These are phyloP conservation scores for Neria commutata DNA, from an alignment of 2,888 invertebrate genomes.

Conservation along the genomic window DNA sequence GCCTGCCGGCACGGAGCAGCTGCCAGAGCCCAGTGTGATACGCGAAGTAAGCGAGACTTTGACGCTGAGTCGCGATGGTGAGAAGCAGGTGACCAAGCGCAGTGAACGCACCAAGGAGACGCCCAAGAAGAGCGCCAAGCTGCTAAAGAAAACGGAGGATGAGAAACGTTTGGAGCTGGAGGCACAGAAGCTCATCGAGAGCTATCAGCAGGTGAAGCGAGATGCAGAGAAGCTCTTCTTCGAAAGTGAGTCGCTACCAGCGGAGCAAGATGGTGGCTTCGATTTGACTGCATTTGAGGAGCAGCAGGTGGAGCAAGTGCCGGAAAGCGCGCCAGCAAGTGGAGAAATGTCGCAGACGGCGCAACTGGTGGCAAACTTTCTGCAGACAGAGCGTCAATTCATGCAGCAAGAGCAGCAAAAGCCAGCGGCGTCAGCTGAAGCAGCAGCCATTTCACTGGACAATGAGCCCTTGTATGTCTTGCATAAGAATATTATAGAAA, in stretches of 20 bases:
- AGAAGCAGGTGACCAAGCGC: slow-evolving; percentile 49
- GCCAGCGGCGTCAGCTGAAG: background rate
- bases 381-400: slow-evolving; percentile 9
- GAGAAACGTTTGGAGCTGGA: slow-evolving; percentile 51
- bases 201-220: slow-evolving; percentile 55
- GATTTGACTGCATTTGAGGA: slow-evolving; percentile 46
- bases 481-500: slow-evolving; percentile 49
- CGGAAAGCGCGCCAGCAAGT: background rate
- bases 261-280: slow-evolving; percentile 49
- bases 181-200: slow-evolving; percentile 53
- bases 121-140: slow-evolving; percentile 46
- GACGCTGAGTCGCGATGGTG: slow-evolving; percentile 46
- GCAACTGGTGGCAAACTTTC: background rate
- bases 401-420: slow-evolving; percentile 5
- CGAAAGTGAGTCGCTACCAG: slow-evolving; percentile 29
- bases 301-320: slow-evolving; percentile 5
- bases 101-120: slow-evolving; percentile 42
- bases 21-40: slow-evolving; percentile 34
- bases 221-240: slow-evolving; percentile 49
- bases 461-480: slow-evolving; percentile 48
- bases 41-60: slow-evolving; percentile 45
- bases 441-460: slow-evolving; percentile 24
- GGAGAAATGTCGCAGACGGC: background rate
- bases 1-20: slow-evolving; percentile 7
- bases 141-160: slow-evolving; percentile 53